A percentile compares a stretch with the other conserved stretches of the same genome.
These are phyloP conservation scores for Zaprionus taronus DNA, from an alignment of 1,140 invertebrate genomes.

Conservation along the genomic window DNA sequence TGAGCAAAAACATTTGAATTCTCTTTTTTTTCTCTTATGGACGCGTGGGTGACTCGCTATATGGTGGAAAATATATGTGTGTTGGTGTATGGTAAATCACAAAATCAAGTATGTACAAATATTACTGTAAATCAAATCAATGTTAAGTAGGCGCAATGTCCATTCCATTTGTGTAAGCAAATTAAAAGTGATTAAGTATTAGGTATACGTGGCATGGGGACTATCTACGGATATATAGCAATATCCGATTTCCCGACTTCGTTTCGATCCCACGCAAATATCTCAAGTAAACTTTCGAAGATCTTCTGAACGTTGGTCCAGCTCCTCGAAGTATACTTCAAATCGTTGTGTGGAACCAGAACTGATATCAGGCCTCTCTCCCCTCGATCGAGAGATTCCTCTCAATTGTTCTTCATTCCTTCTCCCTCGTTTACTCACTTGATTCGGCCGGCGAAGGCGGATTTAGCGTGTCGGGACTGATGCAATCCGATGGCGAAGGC, in stretches of 20 bases:
- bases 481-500: constrained; percentile 92
- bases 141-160: constrained; percentile 76
- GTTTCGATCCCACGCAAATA: constrained; percentile 1
- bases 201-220: background rate
- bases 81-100: constrained; percentile 43
- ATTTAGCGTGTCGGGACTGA: constrained; percentile 93
- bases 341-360: background rate
- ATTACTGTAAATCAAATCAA: constrained; percentile 36
- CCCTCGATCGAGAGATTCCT: background rate
- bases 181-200: constrained; percentile 21
- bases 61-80: constrained; percentile 30
- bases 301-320: background rate
- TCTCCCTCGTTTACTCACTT: constrained; percentile 87
- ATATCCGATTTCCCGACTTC: background rate
- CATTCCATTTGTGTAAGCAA: constrained; percentile 79
- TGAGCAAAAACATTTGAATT: constrained; percentile 58
- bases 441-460: constrained; percentile 94
- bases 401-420: background rate
- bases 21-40: constrained; percentile 25
- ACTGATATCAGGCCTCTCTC: background rate
- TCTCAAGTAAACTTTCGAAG: background rate
- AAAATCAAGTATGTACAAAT: constrained; percentile 35
- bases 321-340: background rate
- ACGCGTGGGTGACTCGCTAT: constrained; percentile 38
- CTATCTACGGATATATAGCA: background rate